Percentiles rank a stretch among this genome's conserved stretches.
phyloP scores from a whole-genome alignment of 2,888 invertebrate genomes.

The Yponomeuta sedellus region DNA sequence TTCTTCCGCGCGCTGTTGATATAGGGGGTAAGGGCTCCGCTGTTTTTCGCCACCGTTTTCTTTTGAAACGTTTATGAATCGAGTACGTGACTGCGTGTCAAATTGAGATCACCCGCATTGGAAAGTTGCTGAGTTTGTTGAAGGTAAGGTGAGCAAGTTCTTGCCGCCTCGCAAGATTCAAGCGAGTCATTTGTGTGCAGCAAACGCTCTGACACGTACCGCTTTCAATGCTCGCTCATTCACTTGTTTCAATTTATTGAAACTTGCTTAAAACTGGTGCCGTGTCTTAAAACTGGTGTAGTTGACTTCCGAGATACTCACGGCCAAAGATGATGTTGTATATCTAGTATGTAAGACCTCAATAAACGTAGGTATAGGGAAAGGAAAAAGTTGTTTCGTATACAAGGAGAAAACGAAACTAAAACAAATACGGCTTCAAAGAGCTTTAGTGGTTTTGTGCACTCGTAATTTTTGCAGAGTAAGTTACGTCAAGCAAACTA shows the following conservation, averaged over 20 bases:
- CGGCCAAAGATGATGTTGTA: neutral
- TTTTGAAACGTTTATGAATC: conserved; percentile 46
- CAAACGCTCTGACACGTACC: neutral
- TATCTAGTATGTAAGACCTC: neutral
- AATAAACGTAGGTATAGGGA: neutral
- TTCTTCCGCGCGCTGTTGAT: conserved; percentile 58
- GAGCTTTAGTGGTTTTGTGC: neutral
- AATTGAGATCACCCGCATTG: conserved; percentile 36
- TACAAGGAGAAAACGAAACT: neutral
- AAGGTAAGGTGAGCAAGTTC: neutral
- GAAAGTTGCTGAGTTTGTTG: neutral
- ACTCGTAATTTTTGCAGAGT: conserved; percentile 1
- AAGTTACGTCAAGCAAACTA: conserved; percentile 30
- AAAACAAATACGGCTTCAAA: neutral
- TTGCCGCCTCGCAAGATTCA: neutral
- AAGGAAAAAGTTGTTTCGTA: neutral
- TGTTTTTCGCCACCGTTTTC: conserved; percentile 58
- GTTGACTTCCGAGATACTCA: neutral
- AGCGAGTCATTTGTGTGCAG: neutral
- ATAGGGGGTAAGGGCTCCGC: conserved; percentile 43
- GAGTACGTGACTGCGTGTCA: conserved; percentile 55
- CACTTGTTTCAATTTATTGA: neutral
- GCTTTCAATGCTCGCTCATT: neutral
- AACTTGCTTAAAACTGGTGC: neutral
- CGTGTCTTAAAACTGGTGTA: neutral